Percentiles rank a stretch among this genome's conserved stretches.
Conservation (phyloP, 2,113 vertebrate species). For the Maccullochella peelii region DNA sequence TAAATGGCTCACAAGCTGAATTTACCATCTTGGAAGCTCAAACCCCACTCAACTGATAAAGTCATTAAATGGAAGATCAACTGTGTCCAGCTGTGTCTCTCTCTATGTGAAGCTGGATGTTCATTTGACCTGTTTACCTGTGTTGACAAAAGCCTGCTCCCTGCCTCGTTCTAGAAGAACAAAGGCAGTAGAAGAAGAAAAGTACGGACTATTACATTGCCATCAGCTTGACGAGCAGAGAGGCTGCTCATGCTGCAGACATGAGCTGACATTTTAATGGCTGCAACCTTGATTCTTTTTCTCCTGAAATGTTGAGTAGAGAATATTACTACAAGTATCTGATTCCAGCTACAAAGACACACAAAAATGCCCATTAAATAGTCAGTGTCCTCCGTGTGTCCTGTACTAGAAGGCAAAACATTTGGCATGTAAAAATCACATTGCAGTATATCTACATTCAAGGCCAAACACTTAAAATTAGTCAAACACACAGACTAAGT, state of each 20-base stretch:
- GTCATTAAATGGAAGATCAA: conserved; percentile 22
- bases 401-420: not conserved
- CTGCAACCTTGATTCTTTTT: conserved; percentile 37
- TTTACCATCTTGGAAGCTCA: not conserved
- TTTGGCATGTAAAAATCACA: conserved; percentile 18
- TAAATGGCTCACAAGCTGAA: not conserved
- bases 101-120: conserved; percentile 23
- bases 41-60: conserved; percentile 35
- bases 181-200: conserved; percentile 31
- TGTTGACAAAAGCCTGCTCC: conserved; percentile 45
- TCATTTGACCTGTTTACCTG: conserved; percentile 51
- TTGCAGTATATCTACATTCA: not conserved
- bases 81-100: conserved; percentile 27
- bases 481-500: conserved; percentile 20
- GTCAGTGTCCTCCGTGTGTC: not conserved
- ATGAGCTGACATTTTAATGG: conserved; percentile 70
- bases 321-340: conserved; percentile 44
- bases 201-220: conserved; percentile 58
- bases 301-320: conserved; percentile 19
- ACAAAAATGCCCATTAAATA: not conserved
- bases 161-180: conserved; percentile 29
- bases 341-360: conserved; percentile 49
- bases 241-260: conserved; percentile 45
- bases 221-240: conserved; percentile 37
- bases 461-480: conserved; percentile 17